Evolutionary conservation across 92 coral and sea anemone species (phyloP).

Genomic region (Montipora capitata): DNA sequence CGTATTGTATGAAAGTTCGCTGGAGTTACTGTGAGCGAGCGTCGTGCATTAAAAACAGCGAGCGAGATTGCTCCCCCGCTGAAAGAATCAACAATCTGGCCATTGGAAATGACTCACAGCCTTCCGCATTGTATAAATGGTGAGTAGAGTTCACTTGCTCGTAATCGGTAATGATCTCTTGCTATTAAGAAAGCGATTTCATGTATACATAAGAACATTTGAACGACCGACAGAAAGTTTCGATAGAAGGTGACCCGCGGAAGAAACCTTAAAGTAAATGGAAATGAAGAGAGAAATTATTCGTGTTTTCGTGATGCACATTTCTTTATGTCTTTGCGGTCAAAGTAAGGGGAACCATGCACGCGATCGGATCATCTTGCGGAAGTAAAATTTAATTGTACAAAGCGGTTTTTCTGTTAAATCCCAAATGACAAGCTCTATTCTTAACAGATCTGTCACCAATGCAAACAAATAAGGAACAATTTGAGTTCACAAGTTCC

Average conservation of each 20-base stretch:
- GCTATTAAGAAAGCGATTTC: no score
- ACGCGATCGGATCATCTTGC: conserved; percentile 36
- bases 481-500: conserved; percentile 7
- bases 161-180: no score
- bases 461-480: conserved; percentile 21
- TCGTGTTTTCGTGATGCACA: no score
- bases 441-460: neutral
- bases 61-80: neutral
- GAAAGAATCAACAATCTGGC: neutral
- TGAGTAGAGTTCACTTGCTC: neutral
- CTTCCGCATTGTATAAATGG: neutral
- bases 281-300: no score
- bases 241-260: no score
- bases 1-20: neutral
- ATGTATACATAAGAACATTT: no score
- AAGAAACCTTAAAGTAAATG: no score
- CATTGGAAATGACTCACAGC: no score
- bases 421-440: conserved; percentile 3
- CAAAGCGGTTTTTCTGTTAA: neutral
- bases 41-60: neutral
- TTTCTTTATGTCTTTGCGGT: conserved; percentile 31
- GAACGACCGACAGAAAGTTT: no score
- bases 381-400: conserved; percentile 33
- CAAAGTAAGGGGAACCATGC: conserved; percentile 16
- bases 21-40: neutral